These are phyloP conservation scores for Brachypalpus laphriformis DNA, from an alignment of 2,888 invertebrate species.

Conservation along the genomic window DNA sequence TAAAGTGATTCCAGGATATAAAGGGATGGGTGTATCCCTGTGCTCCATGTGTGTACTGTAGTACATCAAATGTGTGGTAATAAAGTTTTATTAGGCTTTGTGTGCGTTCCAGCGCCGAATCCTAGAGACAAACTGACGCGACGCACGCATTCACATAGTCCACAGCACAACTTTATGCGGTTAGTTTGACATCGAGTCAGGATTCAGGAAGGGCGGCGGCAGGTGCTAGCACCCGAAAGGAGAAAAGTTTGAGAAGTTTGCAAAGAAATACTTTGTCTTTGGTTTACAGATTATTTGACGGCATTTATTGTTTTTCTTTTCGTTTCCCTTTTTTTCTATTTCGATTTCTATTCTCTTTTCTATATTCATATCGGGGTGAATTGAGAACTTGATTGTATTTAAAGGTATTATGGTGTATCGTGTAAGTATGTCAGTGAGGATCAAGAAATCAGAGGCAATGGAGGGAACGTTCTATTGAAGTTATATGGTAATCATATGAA, in stretches of 20 bases:
- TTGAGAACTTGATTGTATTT: slow-evolving; percentile 30
- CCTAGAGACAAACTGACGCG: slow-evolving; percentile 25
- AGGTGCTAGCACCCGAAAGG: background rate
- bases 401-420: too few species aligned
- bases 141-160: slow-evolving; percentile 6
- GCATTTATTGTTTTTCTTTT: slow-evolving; percentile 5
- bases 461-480: slow-evolving; percentile 15
- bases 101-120: slow-evolving; percentile 14
- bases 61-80: slow-evolving; percentile 18
- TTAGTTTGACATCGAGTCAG: slow-evolving; percentile 13
- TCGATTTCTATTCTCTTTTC: background rate
- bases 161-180: slow-evolving; percentile 10
- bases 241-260: slow-evolving; percentile 2
- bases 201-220: background rate
- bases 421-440: background rate
- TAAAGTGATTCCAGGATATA: slow-evolving; percentile 3
- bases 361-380: slow-evolving; percentile 1
- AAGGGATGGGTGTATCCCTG: background rate
- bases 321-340: background rate
- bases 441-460: slow-evolving; percentile 4
- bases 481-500: slow-evolving; percentile 40
- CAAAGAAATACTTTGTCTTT: slow-evolving; percentile 27
- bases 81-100: slow-evolving; percentile 37
- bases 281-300: slow-evolving; percentile 37
- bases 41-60: background rate